Conservation (phyloP, 2,113 vertebrate species). For the Epinephelus cyanopodus region DNA sequence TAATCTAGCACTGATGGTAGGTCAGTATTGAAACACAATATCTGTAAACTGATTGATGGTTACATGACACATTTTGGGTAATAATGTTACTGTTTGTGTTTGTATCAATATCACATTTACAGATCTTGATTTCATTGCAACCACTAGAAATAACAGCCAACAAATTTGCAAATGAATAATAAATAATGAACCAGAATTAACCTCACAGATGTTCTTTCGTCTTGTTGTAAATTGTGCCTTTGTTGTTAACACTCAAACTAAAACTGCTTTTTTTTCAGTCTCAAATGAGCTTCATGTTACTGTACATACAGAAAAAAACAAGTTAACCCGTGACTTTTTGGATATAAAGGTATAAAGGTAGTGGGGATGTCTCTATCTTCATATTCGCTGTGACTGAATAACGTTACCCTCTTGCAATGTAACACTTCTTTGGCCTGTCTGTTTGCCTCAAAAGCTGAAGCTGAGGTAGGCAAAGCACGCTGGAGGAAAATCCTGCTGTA, state of each 20-base stretch:
- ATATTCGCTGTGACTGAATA: constrained; percentile 2
- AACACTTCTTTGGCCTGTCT: constrained; percentile 10
- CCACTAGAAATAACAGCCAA: too few species aligned
- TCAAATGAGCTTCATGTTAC: background rate
- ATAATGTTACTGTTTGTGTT: too few species aligned
- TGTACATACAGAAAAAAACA: background rate
- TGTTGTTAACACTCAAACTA: background rate
- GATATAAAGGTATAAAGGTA: background rate
- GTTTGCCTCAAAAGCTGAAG: constrained; percentile 16
- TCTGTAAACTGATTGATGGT: background rate
- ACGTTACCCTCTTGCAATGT: background rate
- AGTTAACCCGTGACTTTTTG: too few species aligned
- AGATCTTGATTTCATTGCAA: too few species aligned
- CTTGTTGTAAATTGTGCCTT: background rate
- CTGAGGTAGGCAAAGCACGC: background rate
- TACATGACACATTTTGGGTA: background rate
- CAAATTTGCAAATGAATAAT: too few species aligned
- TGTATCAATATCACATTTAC: too few species aligned
- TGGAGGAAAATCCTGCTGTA: constrained; percentile 29
- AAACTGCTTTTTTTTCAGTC: background rate
- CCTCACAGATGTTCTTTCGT: too few species aligned
- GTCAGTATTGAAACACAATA: background rate
- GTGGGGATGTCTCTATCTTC: background rate
- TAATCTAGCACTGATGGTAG: background rate
- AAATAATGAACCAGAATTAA: too few species aligned